Base-by-base conservation (phyloP, 2,888 invertebrate genomes). In the Calameuta pallipes region DNA sequence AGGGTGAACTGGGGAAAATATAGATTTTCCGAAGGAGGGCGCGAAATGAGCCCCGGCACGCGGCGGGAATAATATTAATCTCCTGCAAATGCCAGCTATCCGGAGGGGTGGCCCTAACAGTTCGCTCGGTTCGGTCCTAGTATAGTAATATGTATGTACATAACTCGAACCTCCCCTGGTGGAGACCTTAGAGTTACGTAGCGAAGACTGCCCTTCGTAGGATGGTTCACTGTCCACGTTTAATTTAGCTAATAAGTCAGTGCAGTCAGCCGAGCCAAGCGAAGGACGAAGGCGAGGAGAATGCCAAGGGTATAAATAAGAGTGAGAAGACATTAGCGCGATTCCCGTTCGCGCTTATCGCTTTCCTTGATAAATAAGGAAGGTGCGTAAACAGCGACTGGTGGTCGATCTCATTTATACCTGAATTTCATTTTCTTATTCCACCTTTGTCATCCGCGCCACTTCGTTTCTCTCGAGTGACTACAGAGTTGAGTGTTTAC, bases 61-160 rank as follows among this genome's bases (percentile, higher is more conserved):
- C 79, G 82, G 78, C 73, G 74, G 76, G 81, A 83, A 85, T 83
- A 83, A 83, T 82, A 85, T 82, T 81, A 85, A 85, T 82, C 83
- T 79, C 68, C 78, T 69, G 68, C 70, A 73, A 30, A 34, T 74
- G 41, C 68, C 74, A 78, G 77, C 78, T 78, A 80, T 78, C 77
- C 77, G 69, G 75, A 71, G 75, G 76, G 73, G 75, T 69, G 56
- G 68, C 41, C 75, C 23, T 56, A 23, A 23, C 56, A 23, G 56
- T 23, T 56, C 23, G 23, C 56, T 56, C 6, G 56, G 56, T 56
- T 6, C 23, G 56, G 23, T 56, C 56, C 56, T 56, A 23, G 56
- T 56, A 56, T 56, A 23, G 56, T 56, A 56, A 56, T 33, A 33
- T 33, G 33, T 33, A 33, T 56, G 56, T 71, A 33, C 71, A 30